Evolutionary conservation across 2,888 invertebrate species (phyloP), one percentile per base, ranked within the genome.

Genomic region (Candidula unifasciata): DNA sequence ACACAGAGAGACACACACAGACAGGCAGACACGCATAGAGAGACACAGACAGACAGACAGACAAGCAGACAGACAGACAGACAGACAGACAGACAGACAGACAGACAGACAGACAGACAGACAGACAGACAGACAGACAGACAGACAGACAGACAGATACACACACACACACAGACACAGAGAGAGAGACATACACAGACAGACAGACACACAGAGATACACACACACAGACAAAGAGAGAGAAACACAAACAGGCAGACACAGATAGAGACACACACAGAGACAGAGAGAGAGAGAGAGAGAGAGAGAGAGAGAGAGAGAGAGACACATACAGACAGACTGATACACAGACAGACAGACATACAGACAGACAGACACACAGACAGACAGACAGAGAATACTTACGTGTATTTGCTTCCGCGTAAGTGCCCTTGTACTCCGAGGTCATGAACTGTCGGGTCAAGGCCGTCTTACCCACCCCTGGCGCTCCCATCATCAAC

Each of bases 391-490:
- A 79, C 30, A 80, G 21, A 33, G 68, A 68, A 54, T 66, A 85
- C 85, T 79, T 66, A 87, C 85, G 85, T 30, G 85, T 87, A 52
- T 76, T 82, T 33, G 80, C 60, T 66, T 87, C 86, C 35, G n/a
- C 33, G 73, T 85, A 87, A 3, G 85, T 86, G 6, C 95, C 96
- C 90, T 96, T 95, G 91, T 96, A 96, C 91, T 96, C 96, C 86
- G 96, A 96, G 85, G 96, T 96, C 91, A 96, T 96, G 92, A 96
- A 96, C 93, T 96, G 96, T 87, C 95, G 95, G 21, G 95, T 95
- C 86, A 96, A 94, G n/a, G 96, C 95, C 27, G 96, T 95, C 93
- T 96, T 96, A 16, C 96, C 96, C 44, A 96, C 96, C 35, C 96
- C 96, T 27, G 95, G 94, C 68, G 95, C 95, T 6, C 96, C 96